Conservation (phyloP, 2,113 vertebrate genomes). For the Pycnonotus jocosus region DNA sequence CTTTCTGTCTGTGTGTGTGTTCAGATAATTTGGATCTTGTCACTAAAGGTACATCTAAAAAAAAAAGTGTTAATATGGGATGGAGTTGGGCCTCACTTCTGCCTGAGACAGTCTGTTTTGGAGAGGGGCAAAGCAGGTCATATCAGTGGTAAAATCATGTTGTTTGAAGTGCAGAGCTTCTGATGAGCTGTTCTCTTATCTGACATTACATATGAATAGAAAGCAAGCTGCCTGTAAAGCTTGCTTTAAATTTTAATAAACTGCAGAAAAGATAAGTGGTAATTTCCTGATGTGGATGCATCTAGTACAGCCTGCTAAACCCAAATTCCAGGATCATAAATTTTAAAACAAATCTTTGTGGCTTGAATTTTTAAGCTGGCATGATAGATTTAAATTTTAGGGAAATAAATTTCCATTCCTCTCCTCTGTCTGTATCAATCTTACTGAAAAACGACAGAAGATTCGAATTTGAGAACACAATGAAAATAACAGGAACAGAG, state of each 20-base stretch:
- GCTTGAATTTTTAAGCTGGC: constrained; percentile 2
- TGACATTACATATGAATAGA: not conserved
- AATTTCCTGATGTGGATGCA: not conserved
- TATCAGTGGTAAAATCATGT: not conserved
- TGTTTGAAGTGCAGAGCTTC: not conserved
- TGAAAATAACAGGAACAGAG: not conserved
- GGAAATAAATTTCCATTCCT: not conserved
- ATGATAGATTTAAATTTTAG: not conserved
- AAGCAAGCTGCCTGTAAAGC: constrained; percentile 26
- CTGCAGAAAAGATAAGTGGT: not conserved
- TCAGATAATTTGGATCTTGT: not conserved
- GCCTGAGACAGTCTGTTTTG: not conserved
- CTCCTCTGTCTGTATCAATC: not conserved
- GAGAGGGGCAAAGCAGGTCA: not conserved
- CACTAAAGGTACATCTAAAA: fast-evolving
- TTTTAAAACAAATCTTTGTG: not conserved
- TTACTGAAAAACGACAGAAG: not conserved
- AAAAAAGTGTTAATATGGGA: not conserved
- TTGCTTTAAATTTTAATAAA: constrained; percentile 54
- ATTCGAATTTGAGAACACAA: constrained; percentile 8
- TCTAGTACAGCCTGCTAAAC: not conserved
- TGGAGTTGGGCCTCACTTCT: not conserved
- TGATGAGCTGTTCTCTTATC: not conserved
- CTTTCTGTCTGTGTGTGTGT: not conserved
- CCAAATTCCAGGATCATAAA: not conserved